Evolutionary conservation across 2,113 vertebrate species (phyloP), one percentile per base, ranked within the genome.

Genomic region (Monopterus albus): DNA sequence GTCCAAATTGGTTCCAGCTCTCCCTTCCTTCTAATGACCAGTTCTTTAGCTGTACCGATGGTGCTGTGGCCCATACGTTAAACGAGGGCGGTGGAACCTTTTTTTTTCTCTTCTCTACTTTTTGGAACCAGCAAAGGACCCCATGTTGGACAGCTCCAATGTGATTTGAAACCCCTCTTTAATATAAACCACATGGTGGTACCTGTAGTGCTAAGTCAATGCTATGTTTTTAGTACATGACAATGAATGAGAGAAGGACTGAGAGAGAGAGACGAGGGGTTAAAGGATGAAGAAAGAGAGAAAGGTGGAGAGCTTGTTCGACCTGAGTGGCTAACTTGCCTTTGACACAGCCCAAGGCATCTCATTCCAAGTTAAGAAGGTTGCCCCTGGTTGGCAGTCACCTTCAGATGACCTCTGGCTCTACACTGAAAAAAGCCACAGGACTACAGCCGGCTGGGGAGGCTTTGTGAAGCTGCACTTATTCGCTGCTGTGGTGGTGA

Each of bases 1-100:
- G 85, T 88, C 89, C 87, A 98, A 98, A 99, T 97, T 96, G 96
- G 95, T 96, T 96, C 96, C 96, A 99, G 96, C 93, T 94, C 94
- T 94, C 17, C 79, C 86, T 88, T 73, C 86, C 78, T 87, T 92
- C 92, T 94, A 94, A 93, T 93, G 92, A 93, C 89, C 89, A 79
- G 75, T 88, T 78, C 84, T 84, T 63, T 72, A 70, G 77, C 80
- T 43, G 33, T 57, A 56, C 83, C 85, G 82, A 87, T 82, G 81
- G 81, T 84, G 82, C 81, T 18, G 49, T 85, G 79, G 79, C 78
- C 82, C n/a, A 47, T 73, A 78, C 45, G 68, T 71, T 76, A 78
- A 62, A 43, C 75, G 59, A 75, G 64, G 73, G 72, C 68, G 58
- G 55, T 23, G 55, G 29, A 50, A 59, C 15, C 33, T 47, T 75